Conservation (phyloP, 2,888 invertebrate species). For the Blomia tropicalis region DNA sequence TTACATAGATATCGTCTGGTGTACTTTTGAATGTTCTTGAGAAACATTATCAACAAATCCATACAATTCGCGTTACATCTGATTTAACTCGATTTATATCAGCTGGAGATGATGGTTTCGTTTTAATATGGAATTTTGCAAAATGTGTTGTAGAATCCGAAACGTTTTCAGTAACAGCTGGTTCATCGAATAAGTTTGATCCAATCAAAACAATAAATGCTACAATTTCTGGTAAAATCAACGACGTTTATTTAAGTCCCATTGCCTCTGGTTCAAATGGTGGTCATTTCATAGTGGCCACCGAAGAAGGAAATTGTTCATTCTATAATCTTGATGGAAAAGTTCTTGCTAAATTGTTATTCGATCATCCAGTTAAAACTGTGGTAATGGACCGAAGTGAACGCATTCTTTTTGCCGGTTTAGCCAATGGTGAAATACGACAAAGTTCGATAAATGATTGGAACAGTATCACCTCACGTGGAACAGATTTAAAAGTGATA, state of each 20-base stretch:
- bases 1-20: constrained; percentile 44
- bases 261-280: constrained; percentile 52
- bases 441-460: background rate
- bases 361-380: constrained; percentile 51
- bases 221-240: constrained; percentile 58
- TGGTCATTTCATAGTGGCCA: constrained; percentile 56
- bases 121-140: constrained; percentile 54
- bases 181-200: constrained; percentile 37
- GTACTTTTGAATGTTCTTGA: constrained; percentile 51
- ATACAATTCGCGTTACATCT: constrained; percentile 53
- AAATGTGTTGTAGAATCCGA: background rate
- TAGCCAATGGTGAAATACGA: constrained; percentile 43
- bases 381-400: constrained; percentile 54
- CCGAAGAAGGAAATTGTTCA: constrained; percentile 54
- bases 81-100: constrained; percentile 61
- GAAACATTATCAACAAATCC: constrained; percentile 65
- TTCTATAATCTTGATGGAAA: constrained; percentile 59
- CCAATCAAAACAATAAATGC: constrained; percentile 56
- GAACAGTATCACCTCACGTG: background rate
- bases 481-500: constrained; percentile 27
- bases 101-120: constrained; percentile 65
- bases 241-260: constrained; percentile 56
- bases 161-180: background rate
- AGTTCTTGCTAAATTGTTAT: constrained; percentile 54
- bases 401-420: constrained; percentile 56